These are phyloP conservation scores for Semicossyphus pulcher DNA, from an alignment of 2,113 vertebrate genomes.

Conservation along the genomic window DNA sequence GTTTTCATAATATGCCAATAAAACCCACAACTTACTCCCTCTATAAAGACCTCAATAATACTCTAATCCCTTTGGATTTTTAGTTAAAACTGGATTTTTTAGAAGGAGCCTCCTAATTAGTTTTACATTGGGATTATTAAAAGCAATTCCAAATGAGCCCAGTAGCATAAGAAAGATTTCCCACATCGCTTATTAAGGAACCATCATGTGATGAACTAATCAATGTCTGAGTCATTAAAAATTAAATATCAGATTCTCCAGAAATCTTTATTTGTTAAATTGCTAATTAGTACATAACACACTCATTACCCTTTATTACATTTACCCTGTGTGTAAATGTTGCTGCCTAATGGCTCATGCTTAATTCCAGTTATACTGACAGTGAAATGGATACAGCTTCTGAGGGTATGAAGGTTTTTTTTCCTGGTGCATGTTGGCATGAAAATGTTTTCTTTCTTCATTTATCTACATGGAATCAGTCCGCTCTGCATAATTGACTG, in stretches of 20 bases:
- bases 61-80: too few relatives aligned
- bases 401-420: background rate
- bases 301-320: conserved; percentile 24
- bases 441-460: background rate
- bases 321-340: background rate
- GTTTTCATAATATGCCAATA: too few relatives aligned
- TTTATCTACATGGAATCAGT: background rate
- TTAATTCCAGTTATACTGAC: background rate
- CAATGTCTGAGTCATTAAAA: conserved; percentile 17
- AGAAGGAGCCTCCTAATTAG: background rate
- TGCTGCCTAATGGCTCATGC: background rate
- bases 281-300: background rate
- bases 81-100: too few relatives aligned
- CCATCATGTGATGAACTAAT: conserved; percentile 24
- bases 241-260: conserved; percentile 1
- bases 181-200: background rate
- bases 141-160: background rate
- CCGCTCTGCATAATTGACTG: background rate
- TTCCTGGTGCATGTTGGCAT: background rate
- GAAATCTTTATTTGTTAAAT: conserved; percentile 25
- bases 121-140: conserved; percentile 28
- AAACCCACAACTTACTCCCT: too few relatives aligned
- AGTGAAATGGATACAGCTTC: background rate
- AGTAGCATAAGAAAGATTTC: conserved; percentile 6
- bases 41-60: too few relatives aligned